Percentiles rank a stretch among this genome's conserved stretches.
Conservation (phyloP, 2,888 invertebrate genomes). For the Scrobipalpa atriplicella region DNA sequence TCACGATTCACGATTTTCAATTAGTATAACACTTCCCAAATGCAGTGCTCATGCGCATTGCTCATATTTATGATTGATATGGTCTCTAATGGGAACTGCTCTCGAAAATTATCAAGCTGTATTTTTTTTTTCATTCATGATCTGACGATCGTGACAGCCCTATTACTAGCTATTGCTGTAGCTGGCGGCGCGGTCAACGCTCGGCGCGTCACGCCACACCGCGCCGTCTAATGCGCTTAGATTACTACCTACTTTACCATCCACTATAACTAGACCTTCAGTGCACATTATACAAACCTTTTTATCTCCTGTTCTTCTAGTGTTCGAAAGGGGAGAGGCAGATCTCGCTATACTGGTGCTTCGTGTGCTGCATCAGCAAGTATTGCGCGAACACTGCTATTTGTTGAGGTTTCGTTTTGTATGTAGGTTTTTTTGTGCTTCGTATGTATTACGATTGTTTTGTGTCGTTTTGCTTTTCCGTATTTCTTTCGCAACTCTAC, state of each 20-base stretch:
- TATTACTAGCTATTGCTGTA: slow-evolving; percentile 71
- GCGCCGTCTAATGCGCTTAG: slow-evolving; percentile 76
- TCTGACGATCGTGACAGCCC: slow-evolving; percentile 54
- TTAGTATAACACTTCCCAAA: slow-evolving; percentile 17
- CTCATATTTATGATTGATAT: slow-evolving; percentile 23
- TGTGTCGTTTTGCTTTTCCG: not conserved
- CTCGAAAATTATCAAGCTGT: slow-evolving; percentile 28
- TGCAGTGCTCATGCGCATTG: not conserved
- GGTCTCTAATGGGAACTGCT: slow-evolving; percentile 23
- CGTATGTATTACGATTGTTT: slow-evolving; percentile 16
- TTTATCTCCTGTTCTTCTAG: slow-evolving; percentile 13
- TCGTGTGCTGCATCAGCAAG: slow-evolving; percentile 55
- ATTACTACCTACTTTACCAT: slow-evolving; percentile 64
- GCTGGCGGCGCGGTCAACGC: slow-evolving; percentile 74
- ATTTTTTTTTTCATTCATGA: no score
- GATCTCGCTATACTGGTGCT: slow-evolving; percentile 45
- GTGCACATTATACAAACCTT: slow-evolving; percentile 32
- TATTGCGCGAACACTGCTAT: slow-evolving; percentile 67
- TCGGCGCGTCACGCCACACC: slow-evolving; percentile 75
- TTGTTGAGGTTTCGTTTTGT: slow-evolving; percentile 63
- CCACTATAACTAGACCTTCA: slow-evolving; percentile 54
- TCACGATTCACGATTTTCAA: slow-evolving; percentile 27
- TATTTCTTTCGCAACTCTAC: not conserved
- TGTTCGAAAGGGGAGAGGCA: slow-evolving; percentile 37
- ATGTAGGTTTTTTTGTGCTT: slow-evolving; percentile 42